Conservation (phyloP, 2,113 vertebrate genomes). For the Mixornis gularis region DNA sequence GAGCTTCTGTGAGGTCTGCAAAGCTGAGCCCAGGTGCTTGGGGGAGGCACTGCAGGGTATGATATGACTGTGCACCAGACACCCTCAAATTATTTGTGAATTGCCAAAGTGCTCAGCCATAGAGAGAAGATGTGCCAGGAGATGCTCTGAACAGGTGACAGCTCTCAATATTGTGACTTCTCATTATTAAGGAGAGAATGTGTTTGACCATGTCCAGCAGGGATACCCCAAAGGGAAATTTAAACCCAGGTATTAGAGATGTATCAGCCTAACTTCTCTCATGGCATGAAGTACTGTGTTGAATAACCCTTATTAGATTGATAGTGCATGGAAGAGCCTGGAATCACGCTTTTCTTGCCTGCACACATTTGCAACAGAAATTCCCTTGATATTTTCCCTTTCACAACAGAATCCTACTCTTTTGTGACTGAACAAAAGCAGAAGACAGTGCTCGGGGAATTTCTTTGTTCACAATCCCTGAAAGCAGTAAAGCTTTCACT, state of each 20-base stretch:
- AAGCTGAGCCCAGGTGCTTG: neutral
- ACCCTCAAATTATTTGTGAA: neutral
- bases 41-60: neutral
- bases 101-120: no score
- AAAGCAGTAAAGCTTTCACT: neutral
- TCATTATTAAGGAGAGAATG: neutral
- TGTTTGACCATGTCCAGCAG: neutral
- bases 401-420: neutral
- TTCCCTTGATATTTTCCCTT: neutral
- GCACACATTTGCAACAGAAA: neutral
- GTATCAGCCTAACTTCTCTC: neutral
- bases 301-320: neutral
- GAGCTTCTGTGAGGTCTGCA: neutral
- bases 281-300: neutral
- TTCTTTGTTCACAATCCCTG: neutral
- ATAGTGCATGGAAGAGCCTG: neutral
- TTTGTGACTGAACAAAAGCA: neutral
- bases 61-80: fast-evolving
- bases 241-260: neutral
- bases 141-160: neutral
- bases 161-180: neutral
- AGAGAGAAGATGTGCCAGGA: neutral
- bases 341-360: neutral
- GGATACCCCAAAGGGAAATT: neutral
- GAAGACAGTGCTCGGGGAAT: neutral